These are phyloP conservation scores for Lamellibrachia satsuma DNA, from an alignment of 2,888 invertebrate species.

Conservation along the genomic window DNA sequence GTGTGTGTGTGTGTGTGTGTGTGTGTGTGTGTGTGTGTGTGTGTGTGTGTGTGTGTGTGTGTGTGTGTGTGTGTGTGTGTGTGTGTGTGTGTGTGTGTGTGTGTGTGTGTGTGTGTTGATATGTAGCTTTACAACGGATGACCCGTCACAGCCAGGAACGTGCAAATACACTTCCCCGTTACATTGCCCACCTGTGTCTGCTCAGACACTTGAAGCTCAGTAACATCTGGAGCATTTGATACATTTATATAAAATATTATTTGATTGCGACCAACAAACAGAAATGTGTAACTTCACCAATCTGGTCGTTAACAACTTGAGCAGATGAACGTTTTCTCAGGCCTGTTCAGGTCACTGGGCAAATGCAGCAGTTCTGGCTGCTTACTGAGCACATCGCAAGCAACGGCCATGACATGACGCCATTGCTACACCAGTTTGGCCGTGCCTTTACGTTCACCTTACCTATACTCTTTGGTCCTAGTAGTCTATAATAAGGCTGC, in stretches of 20 bases:
- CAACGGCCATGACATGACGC: too few species aligned
- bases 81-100: too few species aligned
- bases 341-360: neutral
- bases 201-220: too few species aligned
- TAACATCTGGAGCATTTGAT: neutral
- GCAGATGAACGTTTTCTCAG: neutral
- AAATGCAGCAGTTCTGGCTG: neutral
- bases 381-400: neutral
- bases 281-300: neutral
- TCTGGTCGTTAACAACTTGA: neutral
- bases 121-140: neutral
- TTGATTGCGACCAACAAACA: neutral
- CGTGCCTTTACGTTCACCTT: too few species aligned
- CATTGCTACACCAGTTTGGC: too few species aligned
- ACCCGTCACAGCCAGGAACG: neutral
- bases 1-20: too few species aligned
- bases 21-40: too few species aligned
- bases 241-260: neutral
- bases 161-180: neutral
- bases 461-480: too few species aligned
- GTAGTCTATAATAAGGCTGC: too few species aligned
- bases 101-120: neutral
- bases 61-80: too few species aligned
- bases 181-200: neutral
- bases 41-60: too few species aligned